phyloP scores from a whole-genome alignment of 2,888 invertebrate genomes.

The Axea sp. region DNA sequence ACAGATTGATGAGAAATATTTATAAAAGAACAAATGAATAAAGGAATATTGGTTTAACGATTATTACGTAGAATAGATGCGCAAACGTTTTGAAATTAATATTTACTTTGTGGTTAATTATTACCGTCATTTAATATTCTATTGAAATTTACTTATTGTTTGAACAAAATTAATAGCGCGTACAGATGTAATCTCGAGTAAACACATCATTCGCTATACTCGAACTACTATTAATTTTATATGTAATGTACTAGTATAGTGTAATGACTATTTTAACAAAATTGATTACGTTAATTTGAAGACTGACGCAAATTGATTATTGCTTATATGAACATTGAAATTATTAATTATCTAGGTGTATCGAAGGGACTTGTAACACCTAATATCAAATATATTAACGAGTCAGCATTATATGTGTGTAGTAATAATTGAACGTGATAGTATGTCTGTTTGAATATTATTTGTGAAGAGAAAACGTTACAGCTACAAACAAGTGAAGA shows the following conservation, averaged over 20 bases:
- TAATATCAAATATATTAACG: constrained; percentile 20
- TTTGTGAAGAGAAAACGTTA: too few relatives aligned
- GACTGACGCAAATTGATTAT: constrained; percentile 23
- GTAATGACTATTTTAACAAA: constrained; percentile 20
- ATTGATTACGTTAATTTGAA: constrained; percentile 26
- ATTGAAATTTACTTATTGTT: background rate
- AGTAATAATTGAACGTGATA: constrained; percentile 28
- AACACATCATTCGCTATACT: background rate
- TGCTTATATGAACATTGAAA: constrained; percentile 12
- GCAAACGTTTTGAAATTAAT: background rate
- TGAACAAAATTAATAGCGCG: constrained; percentile 4
- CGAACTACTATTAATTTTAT: constrained; percentile 6
- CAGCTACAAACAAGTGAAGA: too few relatives aligned
- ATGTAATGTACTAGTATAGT: background rate
- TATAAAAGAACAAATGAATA: too few relatives aligned
- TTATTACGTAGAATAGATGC: too few relatives aligned
- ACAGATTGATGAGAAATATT: too few relatives aligned
- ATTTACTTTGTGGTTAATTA: background rate
- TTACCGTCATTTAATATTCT: background rate
- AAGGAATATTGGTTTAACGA: too few relatives aligned
- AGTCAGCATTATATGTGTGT: constrained; percentile 10
- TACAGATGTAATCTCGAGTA: background rate
- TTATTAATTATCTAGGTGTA: constrained; percentile 35
- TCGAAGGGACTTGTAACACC: constrained; percentile 8
- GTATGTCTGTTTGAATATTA: too few relatives aligned